Percentiles rank a stretch among this genome's conserved stretches.
These are phyloP conservation scores for Apistogramma diplotaenia DNA, from an alignment of 2,113 vertebrate species.

Conservation along the genomic window DNA sequence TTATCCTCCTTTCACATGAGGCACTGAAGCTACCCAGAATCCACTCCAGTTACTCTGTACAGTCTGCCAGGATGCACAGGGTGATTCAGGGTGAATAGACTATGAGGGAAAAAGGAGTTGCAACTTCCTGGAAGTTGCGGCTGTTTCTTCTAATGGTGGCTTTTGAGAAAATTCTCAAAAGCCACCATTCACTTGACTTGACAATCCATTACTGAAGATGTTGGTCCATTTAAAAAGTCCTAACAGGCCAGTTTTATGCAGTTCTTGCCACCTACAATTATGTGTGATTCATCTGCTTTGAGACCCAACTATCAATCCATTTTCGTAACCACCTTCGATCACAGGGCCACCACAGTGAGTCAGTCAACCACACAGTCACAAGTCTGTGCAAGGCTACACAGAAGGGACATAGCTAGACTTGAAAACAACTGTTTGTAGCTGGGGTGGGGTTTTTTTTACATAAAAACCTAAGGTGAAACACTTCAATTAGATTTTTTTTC, in stretches of 20 bases:
- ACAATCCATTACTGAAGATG: not conserved
- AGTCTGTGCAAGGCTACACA: not conserved
- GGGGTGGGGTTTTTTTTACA: no score
- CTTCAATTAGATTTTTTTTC: not conserved
- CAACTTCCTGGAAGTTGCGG: not conserved
- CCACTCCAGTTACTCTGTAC: not conserved
- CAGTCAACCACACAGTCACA: not conserved
- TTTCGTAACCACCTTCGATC: not conserved
- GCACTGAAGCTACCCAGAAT: conserved; percentile 21
- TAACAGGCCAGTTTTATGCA: not conserved
- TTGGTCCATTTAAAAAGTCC: not conserved
- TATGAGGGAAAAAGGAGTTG: conserved; percentile 10
- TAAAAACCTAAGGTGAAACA: not conserved
- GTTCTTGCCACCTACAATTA: conserved; percentile 32
- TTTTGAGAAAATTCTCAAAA: not conserved
- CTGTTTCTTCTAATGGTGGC: not conserved
- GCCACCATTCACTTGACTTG: not conserved
- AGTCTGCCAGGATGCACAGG: not conserved
- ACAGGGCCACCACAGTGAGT: not conserved
- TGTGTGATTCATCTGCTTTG: conserved; percentile 4
- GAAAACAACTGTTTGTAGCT: not conserved
- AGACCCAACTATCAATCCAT: not conserved
- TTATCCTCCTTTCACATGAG: conserved; percentile 34
- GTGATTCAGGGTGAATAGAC: conserved; percentile 18
- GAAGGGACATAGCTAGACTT: not conserved